phyloP scores from a whole-genome alignment of 2,113 vertebrate species.

The Rhabdornis inornatus region DNA sequence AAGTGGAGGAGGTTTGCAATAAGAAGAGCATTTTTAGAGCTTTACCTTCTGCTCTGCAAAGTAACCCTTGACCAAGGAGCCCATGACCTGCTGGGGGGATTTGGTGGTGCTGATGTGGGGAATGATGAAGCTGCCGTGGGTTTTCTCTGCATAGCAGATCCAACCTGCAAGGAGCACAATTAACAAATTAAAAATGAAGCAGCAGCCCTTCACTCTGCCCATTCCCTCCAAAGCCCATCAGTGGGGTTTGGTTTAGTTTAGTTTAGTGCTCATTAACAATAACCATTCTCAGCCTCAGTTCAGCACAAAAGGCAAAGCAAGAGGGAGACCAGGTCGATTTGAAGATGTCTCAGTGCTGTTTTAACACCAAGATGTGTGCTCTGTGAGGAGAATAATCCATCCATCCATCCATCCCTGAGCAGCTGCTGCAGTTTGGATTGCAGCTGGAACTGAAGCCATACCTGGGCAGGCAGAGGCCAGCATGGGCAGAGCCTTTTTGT shows the following conservation, averaged over 20 bases:
- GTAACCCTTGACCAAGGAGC: constrained; percentile 87
- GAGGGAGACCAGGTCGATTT: accelerated
- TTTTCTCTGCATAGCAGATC: constrained; percentile 98
- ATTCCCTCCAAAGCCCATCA: neutral
- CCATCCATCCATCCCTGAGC: neutral
- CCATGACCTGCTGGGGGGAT: constrained; percentile 97
- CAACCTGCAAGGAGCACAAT: constrained; percentile 76
- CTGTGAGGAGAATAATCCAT: neutral
- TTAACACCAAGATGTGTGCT: neutral
- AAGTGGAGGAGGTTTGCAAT: neutral
- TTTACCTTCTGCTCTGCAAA: constrained; percentile 85
- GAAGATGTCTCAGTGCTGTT: neutral
- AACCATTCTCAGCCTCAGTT: neutral
- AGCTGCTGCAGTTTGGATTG: accelerated
- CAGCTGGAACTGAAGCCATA: neutral
- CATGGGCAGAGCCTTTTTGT: constrained; percentile 82
- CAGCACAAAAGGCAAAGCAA: neutral
- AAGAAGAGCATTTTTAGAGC: neutral
- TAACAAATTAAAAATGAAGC: neutral
- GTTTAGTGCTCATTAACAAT: neutral
- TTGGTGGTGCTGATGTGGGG: constrained; percentile 89
- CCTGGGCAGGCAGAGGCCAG: constrained; percentile 93
- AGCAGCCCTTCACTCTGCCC: neutral
- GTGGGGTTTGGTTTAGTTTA: too few species aligned
- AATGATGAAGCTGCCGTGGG: constrained; percentile 87